Evolutionary conservation across 2,113 vertebrate species (phyloP).

Genomic region (Sprattus sprattus): DNA sequence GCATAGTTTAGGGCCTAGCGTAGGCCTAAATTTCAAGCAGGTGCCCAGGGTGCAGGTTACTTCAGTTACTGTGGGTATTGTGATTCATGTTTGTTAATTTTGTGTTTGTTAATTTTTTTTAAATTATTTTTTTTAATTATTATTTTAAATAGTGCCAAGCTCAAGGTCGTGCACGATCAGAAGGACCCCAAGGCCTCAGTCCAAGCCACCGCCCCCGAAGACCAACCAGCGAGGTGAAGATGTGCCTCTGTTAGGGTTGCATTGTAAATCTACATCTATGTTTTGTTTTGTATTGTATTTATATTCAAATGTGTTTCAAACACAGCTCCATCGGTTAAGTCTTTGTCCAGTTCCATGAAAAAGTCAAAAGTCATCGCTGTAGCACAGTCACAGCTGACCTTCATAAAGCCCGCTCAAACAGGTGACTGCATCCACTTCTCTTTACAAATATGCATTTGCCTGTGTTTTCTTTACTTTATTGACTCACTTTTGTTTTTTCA

Average conservation of each 20-base stretch:
- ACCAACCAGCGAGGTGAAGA: slow-evolving; percentile 51
- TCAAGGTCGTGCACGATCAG: slow-evolving; percentile 44
- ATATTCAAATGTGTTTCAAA: slow-evolving; percentile 13
- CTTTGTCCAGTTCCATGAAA: slow-evolving; percentile 43
- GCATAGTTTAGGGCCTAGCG: too few relatives aligned
- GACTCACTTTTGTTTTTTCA: not conserved
- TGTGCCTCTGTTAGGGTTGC: too few relatives aligned
- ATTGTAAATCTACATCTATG: not conserved
- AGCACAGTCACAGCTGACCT: slow-evolving; percentile 82
- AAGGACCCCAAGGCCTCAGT: slow-evolving; percentile 43
- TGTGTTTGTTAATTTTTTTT: not conserved
- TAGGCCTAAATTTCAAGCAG: too few relatives aligned
- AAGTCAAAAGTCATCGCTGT: slow-evolving; percentile 68
- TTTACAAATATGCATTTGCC: not conserved
- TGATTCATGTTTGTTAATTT: too few relatives aligned
- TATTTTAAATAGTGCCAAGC: slow-evolving; percentile 48
- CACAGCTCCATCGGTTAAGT: slow-evolving; percentile 55
- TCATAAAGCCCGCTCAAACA: slow-evolving; percentile 81
- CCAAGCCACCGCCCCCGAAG: slow-evolving; percentile 52
- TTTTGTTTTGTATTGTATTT: not conserved
- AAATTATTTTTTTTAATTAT: too few relatives aligned
- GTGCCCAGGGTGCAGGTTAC: too few relatives aligned
- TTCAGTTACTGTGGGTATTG: too few relatives aligned
- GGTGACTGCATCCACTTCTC: slow-evolving; percentile 60
- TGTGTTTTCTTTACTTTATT: not conserved